Evolutionary conservation across 2,888 invertebrate genomes (phyloP).

Genomic region (Rhimphoctona megacephalus): DNA sequence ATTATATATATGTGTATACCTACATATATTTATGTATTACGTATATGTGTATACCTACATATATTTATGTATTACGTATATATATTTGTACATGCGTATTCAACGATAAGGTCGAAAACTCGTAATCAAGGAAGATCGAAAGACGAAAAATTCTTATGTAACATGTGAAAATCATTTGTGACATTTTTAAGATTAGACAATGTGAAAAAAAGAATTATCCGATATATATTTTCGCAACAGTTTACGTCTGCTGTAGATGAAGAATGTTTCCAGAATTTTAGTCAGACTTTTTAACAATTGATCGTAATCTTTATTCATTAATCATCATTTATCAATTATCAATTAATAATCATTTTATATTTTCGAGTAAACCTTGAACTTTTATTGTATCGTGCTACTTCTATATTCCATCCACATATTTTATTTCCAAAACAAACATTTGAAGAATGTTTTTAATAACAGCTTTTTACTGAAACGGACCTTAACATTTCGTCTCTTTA

Average conservation of each 20-base stretch:
- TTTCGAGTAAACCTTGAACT: background rate
- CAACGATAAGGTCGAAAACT: slow-evolving; percentile 1
- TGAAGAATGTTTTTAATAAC: too few species aligned
- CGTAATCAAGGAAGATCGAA: background rate
- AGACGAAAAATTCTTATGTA: slow-evolving; percentile 18
- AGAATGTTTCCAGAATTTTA: background rate
- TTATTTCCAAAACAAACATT: too few species aligned
- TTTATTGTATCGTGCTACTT: background rate
- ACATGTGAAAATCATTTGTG: background rate
- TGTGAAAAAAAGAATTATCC: background rate
- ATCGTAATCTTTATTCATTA: background rate
- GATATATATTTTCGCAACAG: background rate
- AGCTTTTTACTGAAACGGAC: too few species aligned
- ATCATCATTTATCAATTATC: too few species aligned
- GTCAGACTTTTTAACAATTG: background rate
- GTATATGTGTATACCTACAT: background rate
- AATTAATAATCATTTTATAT: background rate
- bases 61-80: too few species aligned
- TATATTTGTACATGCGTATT: background rate
- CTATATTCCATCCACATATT: background rate
- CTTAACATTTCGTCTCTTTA: too few species aligned
- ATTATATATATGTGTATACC: background rate
- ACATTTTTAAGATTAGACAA: background rate
- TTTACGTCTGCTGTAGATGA: background rate
- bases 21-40: background rate